phyloP scores from a whole-genome alignment of 1,140 invertebrate genomes.

The Nephila pilipes region DNA sequence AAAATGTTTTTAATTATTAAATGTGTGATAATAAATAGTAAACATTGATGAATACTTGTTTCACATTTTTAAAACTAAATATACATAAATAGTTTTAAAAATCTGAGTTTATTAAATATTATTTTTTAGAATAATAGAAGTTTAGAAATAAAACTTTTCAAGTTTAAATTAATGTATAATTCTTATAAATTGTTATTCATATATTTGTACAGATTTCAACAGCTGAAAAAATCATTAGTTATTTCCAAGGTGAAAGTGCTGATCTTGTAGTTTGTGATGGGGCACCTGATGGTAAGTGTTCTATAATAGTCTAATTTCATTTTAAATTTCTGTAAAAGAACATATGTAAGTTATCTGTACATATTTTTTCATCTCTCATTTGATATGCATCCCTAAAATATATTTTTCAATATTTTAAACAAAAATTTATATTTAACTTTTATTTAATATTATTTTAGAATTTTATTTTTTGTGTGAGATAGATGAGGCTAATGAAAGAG shows the following conservation, averaged over 20 bases:
- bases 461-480: no score
- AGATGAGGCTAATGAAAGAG: no score
- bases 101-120: neutral
- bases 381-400: neutral
- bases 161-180: no score
- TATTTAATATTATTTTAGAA: no score
- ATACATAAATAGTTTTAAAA: neutral
- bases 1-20: no score
- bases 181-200: neutral
- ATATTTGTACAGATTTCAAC: slow-evolving; percentile 84
- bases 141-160: no score
- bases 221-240: slow-evolving; percentile 92
- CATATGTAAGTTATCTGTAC: neutral
- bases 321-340: neutral
- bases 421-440: neutral
- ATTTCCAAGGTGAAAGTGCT: slow-evolving; percentile 94
- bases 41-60: neutral
- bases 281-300: slow-evolving; percentile 92
- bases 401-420: neutral
- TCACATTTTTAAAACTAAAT: no score
- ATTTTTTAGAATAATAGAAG: neutral
- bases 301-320: neutral
- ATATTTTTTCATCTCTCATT: neutral
- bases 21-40: no score
- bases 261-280: slow-evolving; percentile 99